phyloP scores from a whole-genome alignment of 2,888 invertebrate species.

The Phalera bucephala region DNA sequence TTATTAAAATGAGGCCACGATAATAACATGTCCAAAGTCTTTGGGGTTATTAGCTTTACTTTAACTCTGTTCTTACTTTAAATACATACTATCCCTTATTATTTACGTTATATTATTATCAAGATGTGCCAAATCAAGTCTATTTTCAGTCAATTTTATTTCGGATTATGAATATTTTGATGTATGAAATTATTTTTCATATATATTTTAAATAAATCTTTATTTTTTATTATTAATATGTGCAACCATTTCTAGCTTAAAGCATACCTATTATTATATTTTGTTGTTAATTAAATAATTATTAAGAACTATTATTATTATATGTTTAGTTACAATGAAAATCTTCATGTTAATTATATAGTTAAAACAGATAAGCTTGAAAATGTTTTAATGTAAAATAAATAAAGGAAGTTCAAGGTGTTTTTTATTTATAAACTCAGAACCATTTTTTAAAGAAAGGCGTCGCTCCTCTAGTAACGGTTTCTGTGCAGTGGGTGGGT shows the following conservation, averaged over 20 bases:
- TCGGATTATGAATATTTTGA: background rate
- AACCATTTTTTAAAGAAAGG: too few relatives aligned
- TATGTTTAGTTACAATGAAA: constrained; percentile 43
- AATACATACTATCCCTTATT: too few relatives aligned
- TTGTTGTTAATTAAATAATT: constrained; percentile 32
- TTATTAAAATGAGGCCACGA: background rate
- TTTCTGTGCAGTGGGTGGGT: too few relatives aligned
- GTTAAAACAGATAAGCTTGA: constrained; percentile 56
- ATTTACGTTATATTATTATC: background rate
- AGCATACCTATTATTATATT: constrained; percentile 35
- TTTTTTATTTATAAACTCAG: constrained; percentile 9
- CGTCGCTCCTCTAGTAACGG: too few relatives aligned
- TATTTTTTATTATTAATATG: constrained; percentile 15
- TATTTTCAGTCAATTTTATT: background rate
- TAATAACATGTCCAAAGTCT: too few relatives aligned
- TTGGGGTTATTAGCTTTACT: too few relatives aligned
- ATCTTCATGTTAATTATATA: constrained; percentile 45
- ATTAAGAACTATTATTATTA: constrained; percentile 34
- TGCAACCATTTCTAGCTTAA: constrained; percentile 39
- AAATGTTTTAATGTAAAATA: constrained; percentile 66
- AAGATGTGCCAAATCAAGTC: constrained; percentile 1
- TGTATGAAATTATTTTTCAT: constrained; percentile 7
- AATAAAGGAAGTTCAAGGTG: constrained; percentile 56
- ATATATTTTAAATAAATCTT: background rate
- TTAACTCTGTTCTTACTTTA: too few relatives aligned